Conservation (phyloP, 1,140 invertebrate genomes). For the Orchesella cincta region DNA sequence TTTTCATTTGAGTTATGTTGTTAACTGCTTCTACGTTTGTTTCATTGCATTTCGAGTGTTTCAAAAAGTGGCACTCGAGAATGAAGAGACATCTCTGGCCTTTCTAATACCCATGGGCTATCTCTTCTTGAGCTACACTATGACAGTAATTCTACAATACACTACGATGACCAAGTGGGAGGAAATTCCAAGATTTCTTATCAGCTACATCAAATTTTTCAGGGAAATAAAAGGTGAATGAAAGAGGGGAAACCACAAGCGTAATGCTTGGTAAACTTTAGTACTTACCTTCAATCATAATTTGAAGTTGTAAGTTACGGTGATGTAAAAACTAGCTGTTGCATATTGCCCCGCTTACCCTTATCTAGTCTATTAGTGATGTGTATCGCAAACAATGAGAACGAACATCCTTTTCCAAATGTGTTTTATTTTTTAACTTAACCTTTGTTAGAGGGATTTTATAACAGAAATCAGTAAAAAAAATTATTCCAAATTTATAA, state of each 20-base stretch:
- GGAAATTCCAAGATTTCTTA: neutral
- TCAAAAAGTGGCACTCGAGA: neutral
- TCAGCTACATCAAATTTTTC: neutral
- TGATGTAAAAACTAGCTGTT: neutral
- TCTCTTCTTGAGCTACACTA: neutral
- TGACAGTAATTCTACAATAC: neutral
- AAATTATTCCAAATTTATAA: no score
- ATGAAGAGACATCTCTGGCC: neutral
- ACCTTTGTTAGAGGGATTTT: no score
- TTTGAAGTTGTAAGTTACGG: neutral
- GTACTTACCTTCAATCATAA: neutral
- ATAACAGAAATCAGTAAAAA: no score
- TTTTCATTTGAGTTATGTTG: neutral
- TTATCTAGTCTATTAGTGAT: no score
- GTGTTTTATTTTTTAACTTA: no score
- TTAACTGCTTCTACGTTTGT: neutral
- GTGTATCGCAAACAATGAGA: no score
- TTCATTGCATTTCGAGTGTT: neutral
- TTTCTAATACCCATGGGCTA: neutral
- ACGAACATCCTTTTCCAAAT: no score
- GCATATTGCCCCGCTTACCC: no score
- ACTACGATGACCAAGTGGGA: neutral
- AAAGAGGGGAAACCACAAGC: neutral
- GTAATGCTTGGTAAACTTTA: neutral
- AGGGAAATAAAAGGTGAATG: neutral